phyloP scores from a whole-genome alignment of 1,140 invertebrate genomes.

The Spodoptera frugiperda region DNA sequence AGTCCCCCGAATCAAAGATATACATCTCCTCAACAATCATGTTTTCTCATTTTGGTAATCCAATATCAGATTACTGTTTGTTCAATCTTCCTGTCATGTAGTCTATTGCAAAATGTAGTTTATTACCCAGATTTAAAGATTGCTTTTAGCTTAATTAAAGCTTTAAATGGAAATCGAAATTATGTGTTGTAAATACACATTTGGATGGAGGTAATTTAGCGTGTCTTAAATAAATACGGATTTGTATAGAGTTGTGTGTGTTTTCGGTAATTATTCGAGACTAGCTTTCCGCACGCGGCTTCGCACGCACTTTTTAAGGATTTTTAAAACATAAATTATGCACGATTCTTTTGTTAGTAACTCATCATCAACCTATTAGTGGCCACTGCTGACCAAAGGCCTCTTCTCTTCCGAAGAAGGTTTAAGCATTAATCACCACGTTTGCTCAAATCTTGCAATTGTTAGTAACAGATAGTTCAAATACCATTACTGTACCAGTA shows the following conservation, averaged over 20 bases:
- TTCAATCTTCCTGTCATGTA: constrained; percentile 4
- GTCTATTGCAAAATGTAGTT: constrained; percentile 39
- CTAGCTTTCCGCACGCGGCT: too few species aligned
- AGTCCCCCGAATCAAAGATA: constrained; percentile 3
- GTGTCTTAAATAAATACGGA: not conserved
- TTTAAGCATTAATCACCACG: too few species aligned
- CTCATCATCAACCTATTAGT: too few species aligned
- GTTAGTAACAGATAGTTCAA: too few species aligned
- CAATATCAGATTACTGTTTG: constrained; percentile 34
- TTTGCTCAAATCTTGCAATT: too few species aligned
- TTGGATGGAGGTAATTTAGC: constrained; percentile 5
- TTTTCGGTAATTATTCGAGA: too few species aligned
- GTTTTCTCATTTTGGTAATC: constrained; percentile 27
- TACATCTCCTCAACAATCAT: constrained; percentile 1
- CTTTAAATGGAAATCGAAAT: constrained; percentile 30
- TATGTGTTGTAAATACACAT: constrained; percentile 16
- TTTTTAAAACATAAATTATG: too few species aligned
- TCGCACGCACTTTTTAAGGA: too few species aligned
- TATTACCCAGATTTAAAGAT: constrained; percentile 16
- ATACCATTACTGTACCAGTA: too few species aligned
- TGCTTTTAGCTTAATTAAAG: constrained; percentile 25
- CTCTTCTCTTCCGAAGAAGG: too few species aligned
- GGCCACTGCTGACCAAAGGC: too few species aligned
- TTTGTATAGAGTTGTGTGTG: not conserved
- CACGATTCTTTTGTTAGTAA: too few species aligned